A percentile compares a stretch with the other conserved stretches of the same genome.
phyloP scores from a whole-genome alignment of 2,113 vertebrate species.

The Platysteira castanea region DNA sequence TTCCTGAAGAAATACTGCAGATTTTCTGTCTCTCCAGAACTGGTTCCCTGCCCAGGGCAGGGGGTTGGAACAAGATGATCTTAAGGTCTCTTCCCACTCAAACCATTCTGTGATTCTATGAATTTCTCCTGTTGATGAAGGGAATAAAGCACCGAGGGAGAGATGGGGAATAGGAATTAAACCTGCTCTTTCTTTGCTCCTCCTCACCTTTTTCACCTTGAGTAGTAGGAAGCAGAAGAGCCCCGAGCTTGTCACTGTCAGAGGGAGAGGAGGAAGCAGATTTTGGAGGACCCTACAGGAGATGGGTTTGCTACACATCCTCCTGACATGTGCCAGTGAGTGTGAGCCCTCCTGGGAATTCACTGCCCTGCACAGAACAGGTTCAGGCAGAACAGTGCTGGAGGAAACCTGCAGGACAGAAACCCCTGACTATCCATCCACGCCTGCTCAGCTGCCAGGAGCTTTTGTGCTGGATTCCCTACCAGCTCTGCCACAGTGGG shows the following conservation, averaged over 20 bases:
- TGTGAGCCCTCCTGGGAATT: background rate
- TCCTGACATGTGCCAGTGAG: background rate
- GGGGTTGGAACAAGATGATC: background rate
- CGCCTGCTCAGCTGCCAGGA: background rate
- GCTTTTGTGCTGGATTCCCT: background rate
- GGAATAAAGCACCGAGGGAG: background rate
- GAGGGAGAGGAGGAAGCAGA: background rate
- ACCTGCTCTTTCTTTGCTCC: background rate
- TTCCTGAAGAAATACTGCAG: accelerated
- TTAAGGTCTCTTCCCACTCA: background rate
- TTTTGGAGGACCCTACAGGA: background rate
- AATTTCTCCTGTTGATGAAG: background rate
- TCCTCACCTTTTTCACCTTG: background rate
- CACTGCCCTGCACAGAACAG: background rate
- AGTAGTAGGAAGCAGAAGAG: background rate
- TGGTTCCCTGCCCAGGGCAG: background rate
- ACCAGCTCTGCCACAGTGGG: background rate
- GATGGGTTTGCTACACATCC: background rate
- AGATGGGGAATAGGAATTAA: background rate
- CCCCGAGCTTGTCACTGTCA: background rate
- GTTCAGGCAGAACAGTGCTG: background rate
- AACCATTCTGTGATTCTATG: background rate
- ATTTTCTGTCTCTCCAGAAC: background rate
- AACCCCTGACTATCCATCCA: accelerated
- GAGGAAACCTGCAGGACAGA: background rate